Evolutionary conservation across 2,888 invertebrate genomes (phyloP).

Genomic region (Drosophila borealis): DNA sequence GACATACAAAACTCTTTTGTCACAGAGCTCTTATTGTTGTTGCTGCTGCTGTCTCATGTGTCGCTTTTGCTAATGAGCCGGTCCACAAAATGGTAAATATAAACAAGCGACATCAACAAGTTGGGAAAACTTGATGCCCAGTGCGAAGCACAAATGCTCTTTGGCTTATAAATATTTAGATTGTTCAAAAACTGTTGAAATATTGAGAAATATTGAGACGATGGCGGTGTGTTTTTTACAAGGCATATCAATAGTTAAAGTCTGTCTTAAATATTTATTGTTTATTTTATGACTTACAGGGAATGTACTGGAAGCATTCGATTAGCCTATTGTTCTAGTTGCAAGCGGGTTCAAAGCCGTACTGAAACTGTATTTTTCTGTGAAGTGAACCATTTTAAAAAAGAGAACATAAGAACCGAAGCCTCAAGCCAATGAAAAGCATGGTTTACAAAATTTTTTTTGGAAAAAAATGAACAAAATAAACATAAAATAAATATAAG

Average conservation of each 20-base stretch:
- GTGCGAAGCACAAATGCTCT: constrained; percentile 42
- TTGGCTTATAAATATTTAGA: constrained; percentile 40
- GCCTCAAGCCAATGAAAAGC: no score
- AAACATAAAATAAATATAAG: no score
- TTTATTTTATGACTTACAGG: no score
- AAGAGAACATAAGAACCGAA: no score
- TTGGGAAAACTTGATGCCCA: constrained; percentile 13
- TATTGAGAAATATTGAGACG: not conserved
- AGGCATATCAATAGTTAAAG: not conserved
- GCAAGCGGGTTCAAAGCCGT: no score
- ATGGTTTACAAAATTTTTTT: no score
- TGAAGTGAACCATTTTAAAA: no score
- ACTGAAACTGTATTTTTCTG: no score
- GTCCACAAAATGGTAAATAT: constrained; percentile 42
- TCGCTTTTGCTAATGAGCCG: constrained; percentile 66
- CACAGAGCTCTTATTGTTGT: constrained; percentile 19
- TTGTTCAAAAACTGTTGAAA: constrained; percentile 12
- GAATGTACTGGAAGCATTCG: no score
- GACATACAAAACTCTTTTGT: constrained; percentile 30
- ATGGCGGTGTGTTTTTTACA: not conserved
- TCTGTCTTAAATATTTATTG: not conserved
- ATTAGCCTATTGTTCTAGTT: no score
- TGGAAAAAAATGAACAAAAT: no score
- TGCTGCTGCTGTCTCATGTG: constrained; percentile 50
- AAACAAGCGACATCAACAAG: constrained; percentile 50